A percentile compares a stretch with the other conserved stretches of the same genome.
These are phyloP conservation scores for Schlechtendalia chinensis DNA, from an alignment of 1,140 invertebrate genomes.

Conservation along the genomic window DNA sequence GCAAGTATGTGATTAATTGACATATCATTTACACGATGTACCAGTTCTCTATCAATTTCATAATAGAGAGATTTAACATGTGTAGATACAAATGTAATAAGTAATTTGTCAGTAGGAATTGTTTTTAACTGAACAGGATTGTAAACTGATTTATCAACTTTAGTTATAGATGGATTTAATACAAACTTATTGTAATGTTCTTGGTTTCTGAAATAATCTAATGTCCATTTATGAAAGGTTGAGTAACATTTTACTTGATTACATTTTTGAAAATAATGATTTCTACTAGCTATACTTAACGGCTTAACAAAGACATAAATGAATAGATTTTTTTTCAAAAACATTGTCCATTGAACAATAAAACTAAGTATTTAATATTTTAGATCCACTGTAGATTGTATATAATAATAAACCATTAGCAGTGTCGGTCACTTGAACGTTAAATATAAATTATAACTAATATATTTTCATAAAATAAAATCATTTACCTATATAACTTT, in stretches of 20 bases:
- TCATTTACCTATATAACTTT: too few relatives aligned
- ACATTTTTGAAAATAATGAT: neutral
- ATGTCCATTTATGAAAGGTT: conserved; percentile 19
- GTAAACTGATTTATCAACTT: neutral
- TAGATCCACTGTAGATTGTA: too few relatives aligned
- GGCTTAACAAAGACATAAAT: neutral
- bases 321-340: neutral
- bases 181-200: conserved; percentile 23
- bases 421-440: too few relatives aligned
- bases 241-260: neutral
- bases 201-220: conserved; percentile 32
- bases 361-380: neutral
- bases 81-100: conserved; percentile 9
- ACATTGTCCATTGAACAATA: neutral
- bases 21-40: conserved; percentile 3
- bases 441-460: too few relatives aligned
- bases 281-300: neutral
- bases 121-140: neutral
- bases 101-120: conserved; percentile 23
- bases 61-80: neutral
- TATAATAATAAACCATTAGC: too few relatives aligned
- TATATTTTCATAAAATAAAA: too few relatives aligned
- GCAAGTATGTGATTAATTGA: conserved; percentile 20
- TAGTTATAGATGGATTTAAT: neutral
- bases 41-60: conserved; percentile 37